These are phyloP conservation scores for Coecobrya sp. DNA, from an alignment of 2,888 invertebrate genomes.

Conservation along the genomic window DNA sequence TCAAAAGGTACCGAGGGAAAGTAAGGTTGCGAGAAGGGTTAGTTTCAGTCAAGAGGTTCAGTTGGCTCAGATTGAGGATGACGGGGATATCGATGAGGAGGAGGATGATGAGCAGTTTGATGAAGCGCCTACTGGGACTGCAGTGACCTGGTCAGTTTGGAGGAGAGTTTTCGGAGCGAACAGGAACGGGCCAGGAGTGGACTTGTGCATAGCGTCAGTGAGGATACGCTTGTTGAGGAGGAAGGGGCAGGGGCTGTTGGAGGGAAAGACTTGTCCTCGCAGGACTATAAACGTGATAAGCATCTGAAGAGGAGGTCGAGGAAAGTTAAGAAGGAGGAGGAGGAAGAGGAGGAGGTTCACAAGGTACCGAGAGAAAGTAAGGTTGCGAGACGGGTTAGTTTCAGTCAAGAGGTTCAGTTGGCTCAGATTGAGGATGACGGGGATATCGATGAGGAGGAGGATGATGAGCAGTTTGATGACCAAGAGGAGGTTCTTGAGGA, in stretches of 20 bases:
- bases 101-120: neutral
- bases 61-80: constrained; percentile 26
- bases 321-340: too few relatives aligned
- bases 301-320: constrained; percentile 44
- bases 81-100: constrained; percentile 3
- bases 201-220: too few relatives aligned
- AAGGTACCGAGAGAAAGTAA: neutral
- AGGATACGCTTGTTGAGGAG: constrained; percentile 19
- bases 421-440: constrained; percentile 35
- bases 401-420: neutral
- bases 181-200: too few relatives aligned
- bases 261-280: neutral
- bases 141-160: constrained; percentile 82
- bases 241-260: too few relatives aligned
- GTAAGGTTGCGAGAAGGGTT: neutral
- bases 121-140: constrained; percentile 83
- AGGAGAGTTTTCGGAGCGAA: constrained; percentile 71
- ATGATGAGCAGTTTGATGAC: constrained; percentile 16
- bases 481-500: too few relatives aligned
- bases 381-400: neutral
- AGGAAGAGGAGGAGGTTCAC: neutral
- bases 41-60: neutral
- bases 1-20: neutral
- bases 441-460: neutral
- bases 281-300: constrained; percentile 51